These are phyloP conservation scores for Zaprionus lineosus DNA, from an alignment of 2,888 invertebrate species.

Conservation along the genomic window DNA sequence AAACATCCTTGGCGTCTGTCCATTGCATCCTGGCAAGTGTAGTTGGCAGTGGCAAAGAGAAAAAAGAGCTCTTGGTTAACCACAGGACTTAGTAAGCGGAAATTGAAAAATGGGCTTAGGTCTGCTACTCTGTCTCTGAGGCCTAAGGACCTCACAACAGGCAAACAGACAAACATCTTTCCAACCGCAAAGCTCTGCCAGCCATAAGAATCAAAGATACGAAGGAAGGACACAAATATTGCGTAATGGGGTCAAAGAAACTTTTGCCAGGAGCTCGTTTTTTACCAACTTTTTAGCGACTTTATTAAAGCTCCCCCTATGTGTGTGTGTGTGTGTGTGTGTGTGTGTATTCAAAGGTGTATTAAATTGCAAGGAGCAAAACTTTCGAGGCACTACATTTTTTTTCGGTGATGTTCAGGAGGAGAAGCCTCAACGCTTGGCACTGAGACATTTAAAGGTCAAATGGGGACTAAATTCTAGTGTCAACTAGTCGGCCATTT, in stretches of 20 bases:
- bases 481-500: constrained; percentile 33
- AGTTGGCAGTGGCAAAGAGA: no score
- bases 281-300: constrained; percentile 11
- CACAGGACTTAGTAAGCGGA: constrained; percentile 63
- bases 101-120: constrained; percentile 71
- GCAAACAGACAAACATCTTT: constrained; percentile 32
- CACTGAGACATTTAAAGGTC: no score
- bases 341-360: no score
- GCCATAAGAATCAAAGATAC: background rate
- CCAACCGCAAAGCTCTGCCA: constrained; percentile 51
- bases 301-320: constrained; percentile 34
- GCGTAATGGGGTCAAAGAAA: constrained; percentile 13
- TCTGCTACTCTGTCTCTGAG: no score
- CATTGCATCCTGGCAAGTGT: no score
- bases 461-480: no score
- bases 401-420: no score
- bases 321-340: no score
- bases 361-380: no score
- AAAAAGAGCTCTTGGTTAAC: no score
- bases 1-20: background rate
- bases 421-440: no score
- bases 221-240: constrained; percentile 4
- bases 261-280: constrained; percentile 48
- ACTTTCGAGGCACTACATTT: no score
- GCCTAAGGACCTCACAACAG: constrained; percentile 8